A percentile compares a stretch with the other conserved stretches of the same genome.
phyloP scores from a whole-genome alignment of 2,888 invertebrate genomes.

The Crematogaster levior region DNA sequence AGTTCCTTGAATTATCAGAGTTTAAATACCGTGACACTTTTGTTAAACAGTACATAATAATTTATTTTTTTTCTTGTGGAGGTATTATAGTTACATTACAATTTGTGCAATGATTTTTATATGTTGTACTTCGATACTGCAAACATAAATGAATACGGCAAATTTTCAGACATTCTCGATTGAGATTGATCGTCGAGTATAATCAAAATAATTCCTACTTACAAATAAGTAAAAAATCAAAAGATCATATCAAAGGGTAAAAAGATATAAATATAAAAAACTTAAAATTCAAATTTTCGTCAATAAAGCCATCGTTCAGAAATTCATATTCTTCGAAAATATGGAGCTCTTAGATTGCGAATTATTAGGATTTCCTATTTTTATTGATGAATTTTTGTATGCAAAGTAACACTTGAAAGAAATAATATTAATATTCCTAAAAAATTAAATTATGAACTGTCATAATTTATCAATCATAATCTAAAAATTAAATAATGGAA shows the following conservation, averaged over 20 bases:
- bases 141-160: not conserved
- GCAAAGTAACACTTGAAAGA: not conserved
- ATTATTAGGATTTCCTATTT: not conserved
- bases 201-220: conserved; percentile 14
- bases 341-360: not conserved
- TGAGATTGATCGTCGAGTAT: conserved; percentile 10
- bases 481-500: not conserved
- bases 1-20: conserved; percentile 47
- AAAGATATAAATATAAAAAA: not conserved
- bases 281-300: conserved; percentile 7
- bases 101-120: conserved; percentile 23
- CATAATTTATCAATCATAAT: conserved; percentile 8
- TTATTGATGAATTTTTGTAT: conserved; percentile 12
- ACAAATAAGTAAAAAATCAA: not conserved
- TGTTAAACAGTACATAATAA: conserved; percentile 58
- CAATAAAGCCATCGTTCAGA: not conserved
- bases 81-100: conserved; percentile 50
- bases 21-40: conserved; percentile 39
- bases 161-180: not conserved
- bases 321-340: conserved; percentile 30
- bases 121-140: not conserved
- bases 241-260: not conserved
- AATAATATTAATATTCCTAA: conserved; percentile 1
- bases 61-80: conserved; percentile 56
- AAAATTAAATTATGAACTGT: conserved; percentile 9